Conservation (phyloP, 2,888 invertebrate species). For the Arge pagana region DNA sequence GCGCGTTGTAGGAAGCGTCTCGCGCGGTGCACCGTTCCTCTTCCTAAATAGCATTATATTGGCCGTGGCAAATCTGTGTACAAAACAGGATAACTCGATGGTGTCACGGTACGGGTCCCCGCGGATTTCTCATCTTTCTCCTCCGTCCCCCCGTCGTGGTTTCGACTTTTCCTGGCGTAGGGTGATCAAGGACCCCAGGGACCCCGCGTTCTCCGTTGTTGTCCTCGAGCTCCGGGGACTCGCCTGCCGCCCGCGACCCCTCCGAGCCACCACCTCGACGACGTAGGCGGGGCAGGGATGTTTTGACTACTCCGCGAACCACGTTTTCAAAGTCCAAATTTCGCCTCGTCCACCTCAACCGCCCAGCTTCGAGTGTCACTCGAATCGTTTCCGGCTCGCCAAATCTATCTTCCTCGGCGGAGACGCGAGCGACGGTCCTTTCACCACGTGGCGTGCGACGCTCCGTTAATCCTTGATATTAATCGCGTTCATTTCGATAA, state of each 20-base stretch:
- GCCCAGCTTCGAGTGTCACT: background rate
- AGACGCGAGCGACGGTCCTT: too few relatives aligned
- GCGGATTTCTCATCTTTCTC: background rate
- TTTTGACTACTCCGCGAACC: conserved; percentile 46
- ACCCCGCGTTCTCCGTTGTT: too few relatives aligned
- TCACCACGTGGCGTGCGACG: too few relatives aligned
- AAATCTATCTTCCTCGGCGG: too few relatives aligned
- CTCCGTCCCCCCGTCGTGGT: conserved; percentile 1
- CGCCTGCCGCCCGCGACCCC: conserved; percentile 34
- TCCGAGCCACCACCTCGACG: conserved; percentile 16
- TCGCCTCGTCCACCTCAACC: too few relatives aligned
- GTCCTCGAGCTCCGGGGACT: conserved; percentile 22
- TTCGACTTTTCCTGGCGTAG: too few relatives aligned
- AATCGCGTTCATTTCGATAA: too few relatives aligned
- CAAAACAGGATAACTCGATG: conserved; percentile 51
- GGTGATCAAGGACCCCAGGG: too few relatives aligned
- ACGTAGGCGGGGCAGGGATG: conserved; percentile 43
- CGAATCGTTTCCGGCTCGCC: too few relatives aligned
- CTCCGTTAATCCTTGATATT: too few relatives aligned
- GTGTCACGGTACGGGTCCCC: conserved; percentile 40
- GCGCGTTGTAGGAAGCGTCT: conserved; percentile 29
- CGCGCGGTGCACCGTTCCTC: conserved; percentile 18
- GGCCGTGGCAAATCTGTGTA: conserved; percentile 51
- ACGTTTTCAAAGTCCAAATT: too few relatives aligned
- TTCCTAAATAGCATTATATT: conserved; percentile 51